A percentile compares a stretch with the other conserved stretches of the same genome.
Evolutionary conservation across 53 echinoderm and acorn worm species (phyloP).

Genomic region (Paracentrotus lividus): DNA sequence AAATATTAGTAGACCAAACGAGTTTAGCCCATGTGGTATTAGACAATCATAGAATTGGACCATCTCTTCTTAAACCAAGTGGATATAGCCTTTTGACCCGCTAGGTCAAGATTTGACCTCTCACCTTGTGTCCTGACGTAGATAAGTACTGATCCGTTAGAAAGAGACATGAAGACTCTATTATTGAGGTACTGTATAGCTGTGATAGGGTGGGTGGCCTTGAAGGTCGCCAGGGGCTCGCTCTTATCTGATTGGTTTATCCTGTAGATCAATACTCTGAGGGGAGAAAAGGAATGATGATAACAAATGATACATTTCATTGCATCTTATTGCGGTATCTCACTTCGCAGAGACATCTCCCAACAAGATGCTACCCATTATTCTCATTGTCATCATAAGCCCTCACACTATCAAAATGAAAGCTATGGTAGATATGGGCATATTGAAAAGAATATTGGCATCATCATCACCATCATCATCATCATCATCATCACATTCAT

Average conservation of each 20-base stretch:
- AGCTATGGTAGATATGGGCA: too few species aligned
- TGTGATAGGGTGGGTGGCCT: slow-evolving; percentile 82
- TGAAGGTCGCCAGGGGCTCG: slow-evolving; percentile 82
- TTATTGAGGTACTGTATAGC: slow-evolving; percentile 91
- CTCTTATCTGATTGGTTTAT: slow-evolving; percentile 85
- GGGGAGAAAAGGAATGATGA: neutral
- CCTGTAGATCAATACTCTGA: slow-evolving; percentile 88
- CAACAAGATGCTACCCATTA: too few species aligned
- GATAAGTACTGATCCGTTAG: slow-evolving; percentile 88
- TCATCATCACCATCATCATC: neutral
- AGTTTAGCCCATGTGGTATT: too few species aligned
- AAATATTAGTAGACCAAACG: too few species aligned
- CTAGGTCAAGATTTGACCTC: neutral
- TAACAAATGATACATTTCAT: neutral
- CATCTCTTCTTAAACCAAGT: too few species aligned
- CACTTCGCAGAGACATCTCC: too few species aligned
- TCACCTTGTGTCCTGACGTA: slow-evolving; percentile 85
- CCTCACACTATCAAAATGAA: neutral
- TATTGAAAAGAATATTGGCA: too few species aligned
- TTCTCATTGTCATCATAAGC: neutral
- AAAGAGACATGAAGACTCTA: slow-evolving; percentile 86
- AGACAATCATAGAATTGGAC: too few species aligned
- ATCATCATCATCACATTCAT: neutral
- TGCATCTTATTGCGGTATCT: too few species aligned
- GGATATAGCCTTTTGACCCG: too few species aligned